Evolutionary conservation across 2,113 vertebrate genomes (phyloP).

Genomic region (Erythrocercus mccallii): DNA sequence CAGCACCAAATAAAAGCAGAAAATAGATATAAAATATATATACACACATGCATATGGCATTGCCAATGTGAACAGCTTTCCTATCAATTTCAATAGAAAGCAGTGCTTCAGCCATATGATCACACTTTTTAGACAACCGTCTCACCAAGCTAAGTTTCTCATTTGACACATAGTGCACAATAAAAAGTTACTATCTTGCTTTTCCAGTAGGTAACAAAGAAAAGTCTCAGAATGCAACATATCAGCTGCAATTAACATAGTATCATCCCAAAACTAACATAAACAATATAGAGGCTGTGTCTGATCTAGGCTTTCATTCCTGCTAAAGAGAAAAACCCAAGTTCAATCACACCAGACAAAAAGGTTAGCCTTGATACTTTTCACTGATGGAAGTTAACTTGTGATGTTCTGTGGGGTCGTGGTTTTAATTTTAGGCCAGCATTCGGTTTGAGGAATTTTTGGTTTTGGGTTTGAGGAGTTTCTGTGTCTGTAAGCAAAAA

Average conservation of each 20-base stretch:
- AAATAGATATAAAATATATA: not conserved
- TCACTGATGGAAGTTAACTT: not conserved
- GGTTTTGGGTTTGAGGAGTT: not conserved
- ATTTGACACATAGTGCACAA: not conserved
- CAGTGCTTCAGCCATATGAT: not conserved
- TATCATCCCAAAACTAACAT: not conserved
- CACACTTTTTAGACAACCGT: not conserved
- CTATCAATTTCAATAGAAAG: not conserved
- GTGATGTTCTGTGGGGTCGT: not conserved
- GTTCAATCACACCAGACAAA: not conserved
- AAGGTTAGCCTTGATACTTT: not conserved
- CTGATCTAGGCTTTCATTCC: not conserved
- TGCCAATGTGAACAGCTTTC: not conserved
- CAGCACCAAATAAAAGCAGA: not conserved
- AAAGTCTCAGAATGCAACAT: not conserved
- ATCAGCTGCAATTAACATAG: not conserved
- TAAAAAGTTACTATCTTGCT: not conserved
- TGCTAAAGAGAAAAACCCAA: not conserved
- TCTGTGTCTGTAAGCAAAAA: not conserved
- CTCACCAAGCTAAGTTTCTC: rapidly evolving
- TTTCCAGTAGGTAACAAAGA: not conserved
- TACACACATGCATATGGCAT: rapidly evolving
- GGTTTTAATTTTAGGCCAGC: not conserved
- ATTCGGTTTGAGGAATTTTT: not conserved
- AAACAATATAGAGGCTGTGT: not conserved